These are phyloP conservation scores for Thymelicus sylvestris DNA, from an alignment of 2,888 invertebrate genomes.

Conservation along the genomic window DNA sequence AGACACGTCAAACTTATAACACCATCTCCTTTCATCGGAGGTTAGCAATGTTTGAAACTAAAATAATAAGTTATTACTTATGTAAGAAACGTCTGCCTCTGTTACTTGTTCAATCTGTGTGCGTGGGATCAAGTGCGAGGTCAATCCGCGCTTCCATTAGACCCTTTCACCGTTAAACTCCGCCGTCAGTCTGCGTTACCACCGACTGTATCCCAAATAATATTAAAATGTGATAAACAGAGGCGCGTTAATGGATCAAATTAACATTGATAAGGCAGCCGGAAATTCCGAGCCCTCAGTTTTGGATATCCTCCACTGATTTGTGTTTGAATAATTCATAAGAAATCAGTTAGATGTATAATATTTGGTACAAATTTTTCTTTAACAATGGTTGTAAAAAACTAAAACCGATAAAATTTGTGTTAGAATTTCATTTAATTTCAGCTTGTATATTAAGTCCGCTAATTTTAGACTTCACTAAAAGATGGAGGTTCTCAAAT, in stretches of 20 bases:
- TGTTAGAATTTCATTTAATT: too few species aligned
- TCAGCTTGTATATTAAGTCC: too few species aligned
- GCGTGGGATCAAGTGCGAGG: constrained; percentile 45
- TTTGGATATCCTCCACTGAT: background rate
- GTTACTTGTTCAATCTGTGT: constrained; percentile 43
- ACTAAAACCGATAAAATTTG: too few species aligned
- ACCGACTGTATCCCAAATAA: constrained; percentile 21
- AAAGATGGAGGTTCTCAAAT: too few species aligned
- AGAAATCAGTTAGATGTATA: background rate
- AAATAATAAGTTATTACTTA: too few species aligned
- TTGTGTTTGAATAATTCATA: background rate
- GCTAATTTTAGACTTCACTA: too few species aligned
- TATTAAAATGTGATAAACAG: constrained; percentile 34
- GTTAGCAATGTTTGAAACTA: too few species aligned
- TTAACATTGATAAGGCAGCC: constrained; percentile 23
- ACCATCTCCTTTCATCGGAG: too few species aligned
- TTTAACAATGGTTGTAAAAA: background rate
- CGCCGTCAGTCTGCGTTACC: constrained; percentile 21
- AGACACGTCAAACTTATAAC: too few species aligned
- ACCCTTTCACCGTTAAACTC: constrained; percentile 37
- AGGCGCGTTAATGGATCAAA: constrained; percentile 23
- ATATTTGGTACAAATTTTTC: too few species aligned
- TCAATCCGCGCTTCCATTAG: constrained; percentile 45
- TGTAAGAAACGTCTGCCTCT: too few species aligned
- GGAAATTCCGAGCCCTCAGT: background rate